A percentile compares a stretch with the other conserved stretches of the same genome.
These are phyloP conservation scores for Dinocampus coccinellae DNA, from an alignment of 2,888 invertebrate species.

Conservation along the genomic window DNA sequence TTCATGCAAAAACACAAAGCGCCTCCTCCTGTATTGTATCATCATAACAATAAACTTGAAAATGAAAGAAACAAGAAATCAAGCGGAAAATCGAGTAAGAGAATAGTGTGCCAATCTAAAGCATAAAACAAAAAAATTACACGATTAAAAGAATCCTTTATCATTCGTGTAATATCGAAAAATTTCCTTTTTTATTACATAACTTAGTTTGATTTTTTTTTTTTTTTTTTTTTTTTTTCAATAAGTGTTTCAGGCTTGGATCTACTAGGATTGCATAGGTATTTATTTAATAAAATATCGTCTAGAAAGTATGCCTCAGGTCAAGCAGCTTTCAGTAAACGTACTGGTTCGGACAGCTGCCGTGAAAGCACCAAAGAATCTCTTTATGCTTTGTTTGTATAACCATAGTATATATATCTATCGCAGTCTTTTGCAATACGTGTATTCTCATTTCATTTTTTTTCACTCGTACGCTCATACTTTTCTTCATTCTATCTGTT, in stretches of 20 bases:
- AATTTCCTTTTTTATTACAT: not conserved
- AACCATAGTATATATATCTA: conserved; percentile 18
- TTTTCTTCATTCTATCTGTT: not conserved
- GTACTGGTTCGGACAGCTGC: conserved; percentile 35
- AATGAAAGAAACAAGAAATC: not conserved
- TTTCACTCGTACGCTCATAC: conserved; percentile 6
- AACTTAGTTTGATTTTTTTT: not conserved
- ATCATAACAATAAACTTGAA: no score
- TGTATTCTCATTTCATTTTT: conserved; percentile 26
- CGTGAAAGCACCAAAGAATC: conserved; percentile 40
- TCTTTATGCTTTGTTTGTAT: conserved; percentile 44
- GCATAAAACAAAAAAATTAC: not conserved
- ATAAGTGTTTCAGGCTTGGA: not conserved
- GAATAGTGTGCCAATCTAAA: not conserved
- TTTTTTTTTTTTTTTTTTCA: conserved; percentile 12
- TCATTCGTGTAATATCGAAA: not conserved
- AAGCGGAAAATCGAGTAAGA: not conserved
- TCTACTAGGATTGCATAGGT: conserved; percentile 1
- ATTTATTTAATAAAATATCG: conserved; percentile 41
- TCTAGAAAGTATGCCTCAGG: conserved; percentile 17
- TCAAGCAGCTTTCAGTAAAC: conserved; percentile 30
- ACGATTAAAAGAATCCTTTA: not conserved
- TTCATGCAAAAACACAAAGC: not conserved
- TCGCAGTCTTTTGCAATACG: conserved; percentile 10
- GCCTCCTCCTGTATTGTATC: not conserved